Conservation (phyloP, 2,797 vertebrate species). For the Borostomias antarcticus region DNA sequence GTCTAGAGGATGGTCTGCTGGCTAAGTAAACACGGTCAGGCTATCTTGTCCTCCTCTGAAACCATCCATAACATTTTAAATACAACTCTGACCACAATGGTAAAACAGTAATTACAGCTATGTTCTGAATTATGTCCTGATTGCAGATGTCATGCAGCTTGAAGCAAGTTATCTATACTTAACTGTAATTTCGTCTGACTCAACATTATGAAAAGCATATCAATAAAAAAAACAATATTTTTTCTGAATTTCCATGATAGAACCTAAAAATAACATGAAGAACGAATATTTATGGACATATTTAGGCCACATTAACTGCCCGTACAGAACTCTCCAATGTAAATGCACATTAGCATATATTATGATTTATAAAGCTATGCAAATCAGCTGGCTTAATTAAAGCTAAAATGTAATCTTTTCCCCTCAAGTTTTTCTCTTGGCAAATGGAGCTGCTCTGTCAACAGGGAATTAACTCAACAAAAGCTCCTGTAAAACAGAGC, state of each 20-base stretch:
- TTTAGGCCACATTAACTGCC: constrained; percentile 78
- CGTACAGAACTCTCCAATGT: constrained; percentile 67
- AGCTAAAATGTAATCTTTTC: constrained; percentile 76
- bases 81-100: constrained; percentile 34
- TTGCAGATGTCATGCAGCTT: constrained; percentile 40
- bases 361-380: constrained; percentile 81
- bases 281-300: constrained; percentile 75
- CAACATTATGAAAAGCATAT: constrained; percentile 34
- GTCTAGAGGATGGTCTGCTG: constrained; percentile 50
- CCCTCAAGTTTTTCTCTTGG: constrained; percentile 61
- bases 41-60: constrained; percentile 39
- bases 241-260: constrained; percentile 33
- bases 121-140: constrained; percentile 39
- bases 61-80: constrained; percentile 37
- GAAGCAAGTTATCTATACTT: constrained; percentile 42
- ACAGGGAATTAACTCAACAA: constrained; percentile 82
- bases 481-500: constrained; percentile 69
- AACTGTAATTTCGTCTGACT: constrained; percentile 44
- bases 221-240: constrained; percentile 34
- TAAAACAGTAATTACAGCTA: constrained; percentile 31
- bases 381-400: constrained; percentile 83
- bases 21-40: constrained; percentile 31
- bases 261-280: constrained; percentile 58
- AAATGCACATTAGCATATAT: constrained; percentile 83
- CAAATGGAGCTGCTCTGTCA: constrained; percentile 75